Evolutionary conservation across 2,888 invertebrate species (phyloP), one percentile per base, ranked within the genome.

Genomic region (Ophion ventricosus): DNA sequence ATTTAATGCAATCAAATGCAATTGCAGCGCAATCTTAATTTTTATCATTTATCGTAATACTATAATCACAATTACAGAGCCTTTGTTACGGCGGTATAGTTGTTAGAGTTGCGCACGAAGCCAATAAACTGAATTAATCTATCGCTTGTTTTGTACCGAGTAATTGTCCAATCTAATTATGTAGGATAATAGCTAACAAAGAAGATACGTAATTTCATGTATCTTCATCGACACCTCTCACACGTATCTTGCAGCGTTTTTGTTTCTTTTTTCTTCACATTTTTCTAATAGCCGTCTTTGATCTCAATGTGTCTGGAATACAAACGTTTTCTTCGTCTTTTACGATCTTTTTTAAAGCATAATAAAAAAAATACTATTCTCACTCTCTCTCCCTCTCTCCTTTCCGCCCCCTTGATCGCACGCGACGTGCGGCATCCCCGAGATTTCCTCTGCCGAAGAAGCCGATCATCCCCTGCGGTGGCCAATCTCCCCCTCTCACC

Each of bases 361-460:
- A 76, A 81, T 70, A 76, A 76, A 76, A 67, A 67, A 57, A 67
- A 66, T 57, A 23, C 54, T 40, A 40, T 76, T 80, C 49, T 74
- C 29, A 64, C 61, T 80, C 59, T 20, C 67, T 25, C 61, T 80
- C 59, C 17, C 67, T 25, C 59, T 54, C 43, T 43, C 25, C 49
- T 49, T 75, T 70, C 72, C 49, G 40, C 63, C 56, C 80, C 76
- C 77, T 56, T 43, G 66, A 49, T 73, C 80, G 81, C 80, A 77
- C 76, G 83, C 80, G 73, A 67, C 76, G 67, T 54, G 74, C 80
- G 77, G 73, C 76, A 61, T 83, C 80, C 80, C 80, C 73, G 76
- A 80, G 80, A 80, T 83, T 83, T 83, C 67, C 83, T 80, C 76
- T 74, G 80, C 59, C 66, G 67, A 77, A 80, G 80, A 80, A 75